A percentile compares a stretch with the other conserved stretches of the same genome.
Conservation (phyloP, 2,113 vertebrate genomes). For the Bombycilla garrulus region DNA sequence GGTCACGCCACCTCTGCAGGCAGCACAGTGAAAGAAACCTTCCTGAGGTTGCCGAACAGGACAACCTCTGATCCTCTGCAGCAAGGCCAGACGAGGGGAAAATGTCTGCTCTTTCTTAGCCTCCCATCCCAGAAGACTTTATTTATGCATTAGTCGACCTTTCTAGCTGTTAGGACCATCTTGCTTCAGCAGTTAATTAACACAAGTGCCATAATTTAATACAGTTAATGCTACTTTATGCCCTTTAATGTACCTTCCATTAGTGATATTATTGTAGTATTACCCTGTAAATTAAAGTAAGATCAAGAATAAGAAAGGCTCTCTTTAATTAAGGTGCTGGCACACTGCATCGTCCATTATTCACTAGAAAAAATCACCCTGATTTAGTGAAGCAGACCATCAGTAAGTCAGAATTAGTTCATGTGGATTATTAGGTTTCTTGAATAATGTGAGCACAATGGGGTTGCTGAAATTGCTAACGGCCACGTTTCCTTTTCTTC, state of each 20-base stretch:
- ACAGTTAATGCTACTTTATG: conserved; percentile 82
- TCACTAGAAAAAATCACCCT: conserved; percentile 75
- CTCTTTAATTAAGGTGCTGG: conserved; percentile 85
- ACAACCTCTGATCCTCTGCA: not conserved
- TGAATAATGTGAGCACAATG: conserved; percentile 62
- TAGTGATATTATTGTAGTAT: conserved; percentile 84
- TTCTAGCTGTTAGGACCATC: conserved; percentile 78
- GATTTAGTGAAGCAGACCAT: conserved; percentile 79
- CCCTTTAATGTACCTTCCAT: conserved; percentile 81
- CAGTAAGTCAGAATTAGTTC: conserved; percentile 72
- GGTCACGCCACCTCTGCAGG: not conserved
- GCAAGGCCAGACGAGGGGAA: not conserved
- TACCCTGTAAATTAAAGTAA: conserved; percentile 79
- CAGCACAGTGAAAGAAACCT: not conserved
- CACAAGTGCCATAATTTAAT: conserved; percentile 84
- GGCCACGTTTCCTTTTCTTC: conserved; percentile 27
- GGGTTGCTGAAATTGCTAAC: conserved; percentile 57
- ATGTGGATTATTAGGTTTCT: conserved; percentile 74
- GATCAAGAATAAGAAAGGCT: conserved; percentile 78
- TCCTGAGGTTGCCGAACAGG: not conserved
- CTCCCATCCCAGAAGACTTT: conserved; percentile 57
- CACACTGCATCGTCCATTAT: conserved; percentile 74
- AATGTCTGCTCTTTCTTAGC: conserved; percentile 19
- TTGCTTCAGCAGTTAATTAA: conserved; percentile 87
- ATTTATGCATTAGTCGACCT: conserved; percentile 77